phyloP scores from a whole-genome alignment of 2,888 invertebrate species.

The Yponomeuta malinellus region DNA sequence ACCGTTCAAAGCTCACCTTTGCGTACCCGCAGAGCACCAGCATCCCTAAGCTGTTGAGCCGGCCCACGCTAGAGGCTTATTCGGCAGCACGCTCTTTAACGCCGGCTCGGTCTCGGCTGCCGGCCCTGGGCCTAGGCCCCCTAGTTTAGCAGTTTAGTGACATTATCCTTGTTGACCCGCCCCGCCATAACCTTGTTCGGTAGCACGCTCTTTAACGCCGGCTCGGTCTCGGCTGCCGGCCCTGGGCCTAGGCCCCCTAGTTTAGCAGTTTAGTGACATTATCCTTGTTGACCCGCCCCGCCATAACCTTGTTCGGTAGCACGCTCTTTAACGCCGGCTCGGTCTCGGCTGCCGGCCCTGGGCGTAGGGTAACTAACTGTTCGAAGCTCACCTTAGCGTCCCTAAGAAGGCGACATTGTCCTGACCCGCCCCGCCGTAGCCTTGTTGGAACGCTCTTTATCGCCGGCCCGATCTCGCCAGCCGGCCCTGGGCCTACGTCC shows the following conservation, averaged over 20 bases:
- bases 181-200: constrained; percentile 79
- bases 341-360: constrained; percentile 78
- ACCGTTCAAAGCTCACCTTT: constrained; percentile 77
- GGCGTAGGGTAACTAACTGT: too few relatives aligned
- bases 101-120: too few relatives aligned
- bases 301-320: constrained; percentile 78
- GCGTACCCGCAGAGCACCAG: constrained; percentile 96
- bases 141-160: too few relatives aligned
- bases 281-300: constrained; percentile 81
- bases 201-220: constrained; percentile 84
- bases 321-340: constrained; percentile 91
- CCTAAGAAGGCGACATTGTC: too few relatives aligned
- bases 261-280: too few relatives aligned
- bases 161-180: constrained; percentile 78
- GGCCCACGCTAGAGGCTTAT: too few relatives aligned
- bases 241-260: too few relatives aligned
- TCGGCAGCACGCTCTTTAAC: too few relatives aligned
- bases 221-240: constrained; percentile 86
- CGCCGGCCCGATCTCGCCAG: too few relatives aligned
- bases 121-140: too few relatives aligned
- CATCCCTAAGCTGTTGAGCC: constrained; percentile 86
- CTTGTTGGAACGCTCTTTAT: too few relatives aligned
- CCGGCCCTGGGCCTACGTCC: constrained; percentile 60
- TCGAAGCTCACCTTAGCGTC: constrained; percentile 21
- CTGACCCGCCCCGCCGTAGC: too few relatives aligned